Conservation (phyloP, 2,797 vertebrate genomes). For the Todus mexicanus region DNA sequence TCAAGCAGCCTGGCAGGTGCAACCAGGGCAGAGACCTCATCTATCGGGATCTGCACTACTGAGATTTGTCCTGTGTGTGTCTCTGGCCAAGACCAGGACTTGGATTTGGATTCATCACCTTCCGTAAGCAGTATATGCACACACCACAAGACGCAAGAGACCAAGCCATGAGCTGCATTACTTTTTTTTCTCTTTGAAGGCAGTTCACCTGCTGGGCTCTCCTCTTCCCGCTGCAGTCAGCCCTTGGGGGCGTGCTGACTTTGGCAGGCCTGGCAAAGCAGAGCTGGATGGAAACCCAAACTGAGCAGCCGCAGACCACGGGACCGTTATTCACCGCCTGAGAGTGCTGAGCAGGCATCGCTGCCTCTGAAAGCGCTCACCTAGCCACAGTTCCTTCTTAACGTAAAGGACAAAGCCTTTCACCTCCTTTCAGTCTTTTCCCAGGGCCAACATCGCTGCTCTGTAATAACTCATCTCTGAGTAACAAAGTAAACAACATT, state of each 20-base stretch:
- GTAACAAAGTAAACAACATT: slow-evolving; percentile 62
- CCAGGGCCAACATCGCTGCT: not conserved
- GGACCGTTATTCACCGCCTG: not conserved
- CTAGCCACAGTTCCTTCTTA: slow-evolving; percentile 16
- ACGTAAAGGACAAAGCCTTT: slow-evolving; percentile 34
- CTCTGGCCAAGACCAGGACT: not conserved
- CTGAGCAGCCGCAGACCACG: not conserved
- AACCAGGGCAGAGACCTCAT: not conserved
- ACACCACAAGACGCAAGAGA: not conserved
- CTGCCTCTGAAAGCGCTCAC: not conserved
- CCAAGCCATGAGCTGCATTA: not conserved
- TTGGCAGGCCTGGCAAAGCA: not conserved
- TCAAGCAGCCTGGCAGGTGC: not conserved
- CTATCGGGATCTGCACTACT: not conserved
- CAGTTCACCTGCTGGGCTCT: not conserved
- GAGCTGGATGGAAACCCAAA: not conserved
- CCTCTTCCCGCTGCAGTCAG: not conserved
- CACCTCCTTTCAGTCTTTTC: slow-evolving; percentile 30
- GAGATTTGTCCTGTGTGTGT: not conserved
- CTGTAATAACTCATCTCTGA: slow-evolving; percentile 49
- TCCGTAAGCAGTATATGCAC: not conserved
- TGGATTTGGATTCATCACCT: not conserved
- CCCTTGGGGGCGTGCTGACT: not conserved
- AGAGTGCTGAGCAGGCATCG: not conserved
- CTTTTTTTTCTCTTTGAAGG: not conserved